Evolutionary conservation across 2,888 invertebrate species (phyloP), one percentile per base, ranked within the genome.

Genomic region (Leptinotarsa haldemani): DNA sequence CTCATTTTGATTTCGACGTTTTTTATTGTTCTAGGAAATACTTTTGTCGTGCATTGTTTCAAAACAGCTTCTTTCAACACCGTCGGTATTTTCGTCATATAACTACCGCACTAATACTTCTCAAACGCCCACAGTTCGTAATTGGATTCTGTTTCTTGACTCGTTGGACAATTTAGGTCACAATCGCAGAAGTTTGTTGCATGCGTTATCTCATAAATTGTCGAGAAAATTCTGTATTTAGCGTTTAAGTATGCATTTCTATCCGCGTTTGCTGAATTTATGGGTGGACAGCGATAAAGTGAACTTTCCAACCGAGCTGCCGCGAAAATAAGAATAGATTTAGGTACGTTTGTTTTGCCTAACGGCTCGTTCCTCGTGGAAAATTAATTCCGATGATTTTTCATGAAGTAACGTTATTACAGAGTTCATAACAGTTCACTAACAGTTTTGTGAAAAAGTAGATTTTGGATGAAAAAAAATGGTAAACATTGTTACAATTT

Each of bases 171-270:
- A 74, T 74, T 71, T 71, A 74, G 71, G 71, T 74, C 63, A 66
- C 63, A 69, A 74, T 74, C 74, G 66, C 20, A 66, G 56, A 53
- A 53, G 50, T 70, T 74, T 56, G 67, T 46, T 63, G 72, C 72
- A 61, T 69, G 66, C 66, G 67, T 70, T 70, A 70, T 68, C 70
- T 22, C 67, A 74, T 74, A 70, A 74, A 74, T 74, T 70, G 74
- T 64, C 66, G 22, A 48, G 66, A 65, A 70, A 70, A 74, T 74
- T 73, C 73, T 65, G 65, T 73, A 65, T 69, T 67, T 70, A 67
- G 66, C 70, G 64, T 74, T 74, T 74, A 70, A 61, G 74, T 70
- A 63, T 48, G 74, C 68, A 52, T 64, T 68, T 58, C 22, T 61
- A 66, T 63, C 73, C 48, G 46, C 16, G 61, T 74, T 71, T 69